Percentiles rank a stretch among this genome's conserved stretches.
Evolutionary conservation across 1,140 invertebrate species (phyloP).

Genomic region (Leguminivora glycinivorella): DNA sequence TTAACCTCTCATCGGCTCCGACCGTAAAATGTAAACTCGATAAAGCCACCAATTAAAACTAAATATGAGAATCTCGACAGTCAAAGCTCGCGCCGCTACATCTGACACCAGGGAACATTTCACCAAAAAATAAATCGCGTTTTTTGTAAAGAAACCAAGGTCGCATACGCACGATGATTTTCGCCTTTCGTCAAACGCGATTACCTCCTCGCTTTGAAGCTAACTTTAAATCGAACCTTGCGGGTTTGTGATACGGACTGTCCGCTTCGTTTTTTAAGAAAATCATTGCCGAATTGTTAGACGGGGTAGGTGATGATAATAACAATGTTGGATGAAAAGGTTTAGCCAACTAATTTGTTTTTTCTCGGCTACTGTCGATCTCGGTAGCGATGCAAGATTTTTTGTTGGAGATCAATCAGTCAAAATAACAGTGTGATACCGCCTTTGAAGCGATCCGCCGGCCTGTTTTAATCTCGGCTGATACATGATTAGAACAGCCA

Average conservation of each 20-base stretch:
- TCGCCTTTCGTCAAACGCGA: slow-evolving; percentile 65
- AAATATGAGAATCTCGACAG: slow-evolving; percentile 78
- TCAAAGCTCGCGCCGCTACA: slow-evolving; percentile 76
- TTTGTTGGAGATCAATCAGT: slow-evolving; percentile 77
- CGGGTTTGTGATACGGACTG: slow-evolving; percentile 36
- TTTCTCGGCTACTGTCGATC: slow-evolving; percentile 78
- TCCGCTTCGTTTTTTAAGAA: slow-evolving; percentile 37
- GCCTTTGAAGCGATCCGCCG: slow-evolving; percentile 76
- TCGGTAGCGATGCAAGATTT: slow-evolving; percentile 76
- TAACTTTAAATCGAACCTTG: slow-evolving; percentile 52
- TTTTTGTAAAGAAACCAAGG: slow-evolving; percentile 69
- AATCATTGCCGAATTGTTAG: slow-evolving; percentile 41
- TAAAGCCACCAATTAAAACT: slow-evolving; percentile 79
- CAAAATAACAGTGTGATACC: slow-evolving; percentile 79
- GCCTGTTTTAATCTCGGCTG: slow-evolving; percentile 75
- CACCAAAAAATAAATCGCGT: slow-evolving; percentile 72
- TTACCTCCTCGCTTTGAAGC: slow-evolving; percentile 32
- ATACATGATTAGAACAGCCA: slow-evolving; percentile 76
- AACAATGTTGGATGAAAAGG: slow-evolving; percentile 77
- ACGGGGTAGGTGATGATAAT: slow-evolving; percentile 73
- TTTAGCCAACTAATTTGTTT: slow-evolving; percentile 79
- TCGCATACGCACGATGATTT: slow-evolving; percentile 70
- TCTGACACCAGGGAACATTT: slow-evolving; percentile 72
- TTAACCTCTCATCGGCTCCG: slow-evolving; percentile 77
- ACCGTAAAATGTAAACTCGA: slow-evolving; percentile 79